Base-by-base conservation (phyloP, 2,797 vertebrate species). In the Falco columbarius region DNA sequence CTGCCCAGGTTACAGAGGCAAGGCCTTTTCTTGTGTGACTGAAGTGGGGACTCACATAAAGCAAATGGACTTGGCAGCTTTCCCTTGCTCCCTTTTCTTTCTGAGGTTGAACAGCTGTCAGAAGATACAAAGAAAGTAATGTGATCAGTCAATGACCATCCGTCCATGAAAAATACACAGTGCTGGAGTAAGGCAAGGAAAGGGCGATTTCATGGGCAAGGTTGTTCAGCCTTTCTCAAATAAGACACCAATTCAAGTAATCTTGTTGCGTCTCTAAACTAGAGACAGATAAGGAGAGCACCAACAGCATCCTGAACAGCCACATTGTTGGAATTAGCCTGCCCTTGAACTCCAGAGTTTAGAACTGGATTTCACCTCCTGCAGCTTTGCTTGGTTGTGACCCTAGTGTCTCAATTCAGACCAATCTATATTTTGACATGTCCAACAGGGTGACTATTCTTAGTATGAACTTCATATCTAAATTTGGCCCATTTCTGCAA, bases 1-100 rank as follows among this genome's bases (percentile, higher is more conserved):
- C 52, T 81, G 26, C 24, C 59, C 90, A 94, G 66, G 80, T 79
- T 73, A 86, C 93, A 90, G 66, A 88, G 27, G 15, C 65, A 91
- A 87, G 40, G 42, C 32, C 66, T 75, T 87, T 88, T 59, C 72
- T 82, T 59, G n/a, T 68, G 71, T 87, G 67, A 71, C 56, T 80
- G 71, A 96, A 72, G 30, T 26, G 32, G 30, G 67, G 46, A 87
- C 38, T 88, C 84, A 73, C 68, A 83, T 16, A 70, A 49, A 93
- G 84, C 51, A 95, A 95, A 92, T 26, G 66, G 66, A 34, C 40
- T 92, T 92, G 84, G 79, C 86, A 94, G 58, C 27, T 63, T 77
- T 90, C 58, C 72, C 29, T 79, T 62, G 47, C 14, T 95, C 23
- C 52, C 77, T 94, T 95, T 87, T 87, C 29, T 83, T 92, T 81